These are phyloP conservation scores for Lutraria lutraria DNA, from an alignment of 2,888 invertebrate genomes.

Conservation along the genomic window DNA sequence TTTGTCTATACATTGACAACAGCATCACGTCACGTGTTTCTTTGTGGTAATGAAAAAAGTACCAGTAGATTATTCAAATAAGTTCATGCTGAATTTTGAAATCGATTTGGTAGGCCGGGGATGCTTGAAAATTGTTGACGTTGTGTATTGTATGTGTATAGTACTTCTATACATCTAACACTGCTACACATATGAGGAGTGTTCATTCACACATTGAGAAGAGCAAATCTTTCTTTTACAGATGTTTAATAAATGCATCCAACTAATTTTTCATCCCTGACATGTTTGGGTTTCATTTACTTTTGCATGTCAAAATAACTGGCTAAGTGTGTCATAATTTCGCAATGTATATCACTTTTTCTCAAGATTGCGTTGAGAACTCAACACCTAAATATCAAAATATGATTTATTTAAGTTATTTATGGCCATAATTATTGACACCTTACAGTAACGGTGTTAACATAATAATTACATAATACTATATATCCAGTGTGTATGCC, in stretches of 20 bases:
- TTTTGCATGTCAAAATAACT: conserved; percentile 23
- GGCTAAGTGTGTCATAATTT: conserved; percentile 26
- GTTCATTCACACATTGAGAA: background rate
- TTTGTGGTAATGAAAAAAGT: too few species aligned
- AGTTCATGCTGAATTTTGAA: background rate
- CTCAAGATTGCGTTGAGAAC: conserved; percentile 22
- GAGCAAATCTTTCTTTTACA: background rate
- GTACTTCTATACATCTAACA: too few species aligned
- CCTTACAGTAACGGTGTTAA: conserved; percentile 37
- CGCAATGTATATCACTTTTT: conserved; percentile 32
- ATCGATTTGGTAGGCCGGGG: background rate
- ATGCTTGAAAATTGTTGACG: too few species aligned
- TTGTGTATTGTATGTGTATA: too few species aligned
- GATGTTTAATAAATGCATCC: conserved; percentile 17
- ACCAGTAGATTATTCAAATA: too few species aligned
- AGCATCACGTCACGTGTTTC: too few species aligned
- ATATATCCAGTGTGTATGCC: conserved; percentile 24
- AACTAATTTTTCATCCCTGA: conserved; percentile 42
- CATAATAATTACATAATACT: conserved; percentile 33
- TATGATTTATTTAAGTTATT: conserved; percentile 63
- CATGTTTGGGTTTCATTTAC: conserved; percentile 44
- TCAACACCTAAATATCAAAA: conserved; percentile 50
- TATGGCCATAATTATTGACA: conserved; percentile 61
- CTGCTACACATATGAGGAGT: too few species aligned
- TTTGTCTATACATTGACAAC: too few species aligned